Percentiles rank a stretch among this genome's conserved stretches.
phyloP scores from a whole-genome alignment of 2,888 invertebrate species.

The Drosophila multiciliata region DNA sequence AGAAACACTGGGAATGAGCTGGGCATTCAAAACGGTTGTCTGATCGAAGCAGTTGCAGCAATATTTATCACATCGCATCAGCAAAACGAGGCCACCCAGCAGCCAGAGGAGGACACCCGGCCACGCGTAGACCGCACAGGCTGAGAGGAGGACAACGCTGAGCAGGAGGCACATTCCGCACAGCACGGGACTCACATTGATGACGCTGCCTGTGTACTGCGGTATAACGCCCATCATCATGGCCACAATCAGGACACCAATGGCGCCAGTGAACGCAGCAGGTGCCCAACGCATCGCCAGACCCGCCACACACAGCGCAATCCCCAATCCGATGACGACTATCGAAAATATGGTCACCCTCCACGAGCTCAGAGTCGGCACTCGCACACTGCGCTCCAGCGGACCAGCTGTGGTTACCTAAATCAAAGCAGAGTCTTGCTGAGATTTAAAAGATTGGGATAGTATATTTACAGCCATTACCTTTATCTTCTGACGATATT shows the following conservation, averaged over 20 bases:
- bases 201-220: conserved; percentile 82
- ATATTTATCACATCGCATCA: conserved; percentile 83
- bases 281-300: conserved; percentile 77
- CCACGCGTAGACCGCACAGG: conserved; percentile 84
- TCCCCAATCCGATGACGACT: conserved; percentile 78
- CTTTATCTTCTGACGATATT: conserved; percentile 90
- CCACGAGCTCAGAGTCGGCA: conserved; percentile 84
- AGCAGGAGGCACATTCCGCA: conserved; percentile 79
- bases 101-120: conserved; percentile 84
- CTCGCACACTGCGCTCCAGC: conserved; percentile 82
- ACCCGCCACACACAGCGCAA: conserved; percentile 79
- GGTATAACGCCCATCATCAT: conserved; percentile 84
- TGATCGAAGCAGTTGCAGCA: conserved; percentile 84
- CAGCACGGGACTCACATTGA: conserved; percentile 82
- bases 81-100: conserved; percentile 78
- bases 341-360: conserved; percentile 83
- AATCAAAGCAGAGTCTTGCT: neutral
- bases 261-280: conserved; percentile 77
- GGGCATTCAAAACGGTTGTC: conserved; percentile 75
- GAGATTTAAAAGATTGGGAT: rapidly evolving
- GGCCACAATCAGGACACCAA: conserved; percentile 82
- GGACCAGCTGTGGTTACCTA: conserved; percentile 85
- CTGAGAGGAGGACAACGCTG: conserved; percentile 78
- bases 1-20: conserved; percentile 84
- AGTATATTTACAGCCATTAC: conserved; percentile 81